These are phyloP conservation scores for Tethya wilhelma DNA, from an alignment of 37 sponge, comb jelly and placozoan species.

Conservation along the genomic window DNA sequence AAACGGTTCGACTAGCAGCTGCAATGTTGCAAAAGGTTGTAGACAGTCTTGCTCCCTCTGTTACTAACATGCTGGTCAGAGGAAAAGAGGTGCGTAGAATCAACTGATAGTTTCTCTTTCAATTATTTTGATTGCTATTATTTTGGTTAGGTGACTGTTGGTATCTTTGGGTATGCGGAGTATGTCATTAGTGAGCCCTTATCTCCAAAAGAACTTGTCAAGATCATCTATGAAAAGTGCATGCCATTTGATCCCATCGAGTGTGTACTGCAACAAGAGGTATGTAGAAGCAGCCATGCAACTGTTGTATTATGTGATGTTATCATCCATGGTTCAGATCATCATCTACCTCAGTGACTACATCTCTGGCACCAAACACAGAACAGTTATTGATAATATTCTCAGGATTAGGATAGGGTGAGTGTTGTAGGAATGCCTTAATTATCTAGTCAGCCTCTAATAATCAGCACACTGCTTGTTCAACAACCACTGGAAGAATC, in stretches of 20 bases:
- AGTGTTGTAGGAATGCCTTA: neutral
- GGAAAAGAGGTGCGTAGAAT: constrained; percentile 39
- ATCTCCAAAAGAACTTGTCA: constrained; percentile 61
- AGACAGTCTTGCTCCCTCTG: constrained; percentile 85
- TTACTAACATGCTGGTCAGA: constrained; percentile 77
- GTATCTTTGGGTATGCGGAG: constrained; percentile 77
- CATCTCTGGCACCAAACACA: constrained; percentile 20
- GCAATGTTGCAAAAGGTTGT: constrained; percentile 81
- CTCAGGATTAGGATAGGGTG: constrained; percentile 81
- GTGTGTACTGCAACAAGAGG: constrained; percentile 85
- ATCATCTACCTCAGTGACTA: constrained; percentile 70
- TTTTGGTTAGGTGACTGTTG: constrained; percentile 75
- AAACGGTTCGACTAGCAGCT: constrained; percentile 72
- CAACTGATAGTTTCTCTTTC: neutral
- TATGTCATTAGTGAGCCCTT: constrained; percentile 72
- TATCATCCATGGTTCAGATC: constrained; percentile 29
- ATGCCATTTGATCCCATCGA: constrained; percentile 67
- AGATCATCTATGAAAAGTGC: constrained; percentile 73
- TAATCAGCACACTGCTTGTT: neutral
- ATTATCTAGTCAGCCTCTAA: neutral
- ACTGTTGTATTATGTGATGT: neutral
- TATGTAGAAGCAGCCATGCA: constrained; percentile 12
- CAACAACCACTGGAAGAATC: neutral
- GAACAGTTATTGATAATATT: constrained; percentile 70
- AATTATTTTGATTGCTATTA: neutral